These are phyloP conservation scores for Bombus superbus DNA, from an alignment of 1,140 invertebrate species.

Conservation along the genomic window DNA sequence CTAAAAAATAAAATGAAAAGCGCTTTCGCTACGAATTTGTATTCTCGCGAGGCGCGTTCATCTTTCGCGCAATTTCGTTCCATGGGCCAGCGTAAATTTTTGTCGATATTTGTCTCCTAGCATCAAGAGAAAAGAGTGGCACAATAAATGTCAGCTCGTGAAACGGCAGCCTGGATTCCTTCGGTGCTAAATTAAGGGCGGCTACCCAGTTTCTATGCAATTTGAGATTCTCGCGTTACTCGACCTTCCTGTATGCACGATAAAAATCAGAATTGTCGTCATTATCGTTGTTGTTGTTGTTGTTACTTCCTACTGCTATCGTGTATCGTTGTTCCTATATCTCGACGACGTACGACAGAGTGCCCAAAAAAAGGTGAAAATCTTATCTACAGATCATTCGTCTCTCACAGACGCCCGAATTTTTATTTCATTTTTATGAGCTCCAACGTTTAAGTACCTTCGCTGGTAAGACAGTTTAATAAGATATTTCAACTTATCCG, in stretches of 20 bases:
- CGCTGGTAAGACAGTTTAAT: not conserved
- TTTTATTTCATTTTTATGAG: not conserved
- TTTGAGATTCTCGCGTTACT: not conserved
- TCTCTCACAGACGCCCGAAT: not conserved
- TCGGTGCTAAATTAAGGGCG: not conserved
- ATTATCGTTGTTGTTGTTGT: no score
- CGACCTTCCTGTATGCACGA: not conserved
- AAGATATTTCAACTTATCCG: not conserved
- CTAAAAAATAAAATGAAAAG: no score
- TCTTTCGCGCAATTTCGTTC: slow-evolving; percentile 27
- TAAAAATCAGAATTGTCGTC: slow-evolving; percentile 8
- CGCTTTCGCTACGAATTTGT: not conserved
- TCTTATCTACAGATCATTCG: no score
- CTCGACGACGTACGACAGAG: no score
- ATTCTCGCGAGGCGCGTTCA: slow-evolving; percentile 7
- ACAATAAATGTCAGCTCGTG: slow-evolving; percentile 66
- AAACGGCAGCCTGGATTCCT: slow-evolving; percentile 31
- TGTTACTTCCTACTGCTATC: no score
- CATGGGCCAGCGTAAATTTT: slow-evolving; percentile 49
- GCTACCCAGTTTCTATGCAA: slow-evolving; percentile 22
- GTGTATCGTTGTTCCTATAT: not conserved
- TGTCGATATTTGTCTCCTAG: slow-evolving; percentile 67
- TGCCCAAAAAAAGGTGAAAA: not conserved
- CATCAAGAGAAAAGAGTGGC: slow-evolving; percentile 58
- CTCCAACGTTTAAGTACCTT: not conserved